Base-by-base conservation (phyloP, 2,888 invertebrate species). In the Megaustenia siamemsis region DNA sequence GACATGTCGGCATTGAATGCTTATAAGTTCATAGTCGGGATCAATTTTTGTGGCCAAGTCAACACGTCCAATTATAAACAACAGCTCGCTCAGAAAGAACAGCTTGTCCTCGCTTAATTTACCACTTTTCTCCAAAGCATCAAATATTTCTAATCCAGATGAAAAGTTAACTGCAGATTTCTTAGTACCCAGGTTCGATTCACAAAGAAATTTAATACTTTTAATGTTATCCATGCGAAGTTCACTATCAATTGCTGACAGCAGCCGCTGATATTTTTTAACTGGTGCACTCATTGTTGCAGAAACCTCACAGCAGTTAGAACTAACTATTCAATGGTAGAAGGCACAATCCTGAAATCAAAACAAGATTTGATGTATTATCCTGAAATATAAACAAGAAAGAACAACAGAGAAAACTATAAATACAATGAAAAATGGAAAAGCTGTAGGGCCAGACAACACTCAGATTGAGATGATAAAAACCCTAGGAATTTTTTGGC, bases 191-290 rank as follows among this genome's bases (percentile, higher is more conserved):
- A 86, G 28, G 15, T 68, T 49, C 24, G 82, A 75, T 49, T 86
- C 84, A 71, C 82, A 82, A 3, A 86, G 77, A 76, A 86, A 86
- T 60, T 85, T 86, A 10, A 86, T 28, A 43, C 68, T 69, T 35
- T 83, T 79, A 0, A 85, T 75, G 35, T 86, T 80, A 28, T 84
- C 84, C 38, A 80, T 80, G 40, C 73, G 85, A 40, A 86, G 79
- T 28, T 80, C 83, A 56, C 84, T 77, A 43, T 84, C 84, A 12
- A 86, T 76, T 12, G 24, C 3, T n/a, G 66, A 66, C 12, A 82
- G 75, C 32, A 75, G 24, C 43, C 35, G 28, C 8, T 66, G 60
- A 75, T 75, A 82, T 0, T 28, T 40, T 69, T 3, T 69, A 3
- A 3, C 5, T 2, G 32, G 32, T 21, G 18, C 32, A 24, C 1